Conservation (phyloP, 2,113 vertebrate genomes). For the Antigone vipio region DNA sequence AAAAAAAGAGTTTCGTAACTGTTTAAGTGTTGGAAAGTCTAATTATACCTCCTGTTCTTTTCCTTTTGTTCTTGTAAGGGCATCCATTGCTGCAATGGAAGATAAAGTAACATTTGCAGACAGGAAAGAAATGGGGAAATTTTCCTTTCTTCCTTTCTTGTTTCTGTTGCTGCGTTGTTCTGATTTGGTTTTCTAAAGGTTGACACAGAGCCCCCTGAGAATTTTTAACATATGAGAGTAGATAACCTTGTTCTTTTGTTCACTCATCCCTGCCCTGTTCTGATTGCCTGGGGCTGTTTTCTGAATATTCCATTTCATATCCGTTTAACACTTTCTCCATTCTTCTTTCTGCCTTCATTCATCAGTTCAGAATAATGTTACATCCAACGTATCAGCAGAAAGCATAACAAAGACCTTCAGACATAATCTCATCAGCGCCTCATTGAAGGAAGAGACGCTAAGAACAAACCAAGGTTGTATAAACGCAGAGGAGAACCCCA, state of each 20-base stretch:
- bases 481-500: neutral
- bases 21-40: neutral
- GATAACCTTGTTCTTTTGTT: slow-evolving; percentile 66
- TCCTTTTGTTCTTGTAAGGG: slow-evolving; percentile 19
- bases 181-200: slow-evolving; percentile 39
- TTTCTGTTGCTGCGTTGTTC: slow-evolving; percentile 12
- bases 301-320: slow-evolving; percentile 55
- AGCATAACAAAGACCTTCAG: slow-evolving; percentile 18
- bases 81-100: neutral
- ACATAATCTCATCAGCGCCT: neutral
- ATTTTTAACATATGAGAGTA: slow-evolving; percentile 47
- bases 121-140: neutral
- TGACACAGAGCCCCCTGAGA: slow-evolving; percentile 37
- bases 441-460: neutral
- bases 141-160: slow-evolving; percentile 1
- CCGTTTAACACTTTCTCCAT: slow-evolving; percentile 32
- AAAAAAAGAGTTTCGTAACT: neutral
- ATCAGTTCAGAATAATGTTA: slow-evolving; percentile 42
- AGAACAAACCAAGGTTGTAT: neutral
- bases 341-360: slow-evolving; percentile 56
- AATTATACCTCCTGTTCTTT: neutral
- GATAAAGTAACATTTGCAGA: slow-evolving; percentile 14
- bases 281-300: slow-evolving; percentile 38
- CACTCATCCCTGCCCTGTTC: slow-evolving; percentile 47
- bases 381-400: neutral